Conservation (phyloP, 2,113 vertebrate genomes). For the Formicarius rufipectus region DNA sequence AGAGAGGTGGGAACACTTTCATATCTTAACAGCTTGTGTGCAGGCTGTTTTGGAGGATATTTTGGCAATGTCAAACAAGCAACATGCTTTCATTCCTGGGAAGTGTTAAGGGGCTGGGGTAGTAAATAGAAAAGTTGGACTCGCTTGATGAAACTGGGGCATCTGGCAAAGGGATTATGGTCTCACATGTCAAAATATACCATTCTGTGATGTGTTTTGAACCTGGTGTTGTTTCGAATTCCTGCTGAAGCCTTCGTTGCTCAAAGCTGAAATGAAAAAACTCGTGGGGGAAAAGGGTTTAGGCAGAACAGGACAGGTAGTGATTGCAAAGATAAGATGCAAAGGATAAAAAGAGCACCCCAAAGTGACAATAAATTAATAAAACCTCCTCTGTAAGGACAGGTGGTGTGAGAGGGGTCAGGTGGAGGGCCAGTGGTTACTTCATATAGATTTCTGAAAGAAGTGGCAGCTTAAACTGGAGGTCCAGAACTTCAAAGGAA, state of each 20-base stretch:
- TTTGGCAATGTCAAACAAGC: constrained; percentile 47
- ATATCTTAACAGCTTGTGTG: constrained; percentile 56
- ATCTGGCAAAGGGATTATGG: constrained; percentile 27
- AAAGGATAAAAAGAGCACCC: background rate
- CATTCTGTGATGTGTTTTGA: background rate
- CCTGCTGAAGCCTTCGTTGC: background rate
- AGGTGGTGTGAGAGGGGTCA: background rate
- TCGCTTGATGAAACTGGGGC: constrained; percentile 23
- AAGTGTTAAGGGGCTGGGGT: constrained; percentile 34
- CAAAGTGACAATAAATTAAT: background rate
- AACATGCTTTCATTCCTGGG: background rate
- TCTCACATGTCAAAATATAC: constrained; percentile 39
- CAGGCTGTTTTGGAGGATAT: constrained; percentile 41
- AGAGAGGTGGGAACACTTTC: constrained; percentile 32
- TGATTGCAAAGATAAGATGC: background rate
- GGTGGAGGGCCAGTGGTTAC: background rate
- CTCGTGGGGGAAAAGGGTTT: background rate
- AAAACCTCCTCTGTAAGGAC: background rate
- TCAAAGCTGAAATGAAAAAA: background rate
- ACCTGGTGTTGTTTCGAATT: constrained; percentile 38
- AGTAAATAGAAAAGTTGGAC: constrained; percentile 4
- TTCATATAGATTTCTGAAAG: background rate
- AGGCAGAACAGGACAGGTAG: background rate
- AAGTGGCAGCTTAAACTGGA: background rate
- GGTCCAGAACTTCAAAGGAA: background rate